Conservation (phyloP, 2,797 vertebrate species). For the Meda fulgida region DNA sequence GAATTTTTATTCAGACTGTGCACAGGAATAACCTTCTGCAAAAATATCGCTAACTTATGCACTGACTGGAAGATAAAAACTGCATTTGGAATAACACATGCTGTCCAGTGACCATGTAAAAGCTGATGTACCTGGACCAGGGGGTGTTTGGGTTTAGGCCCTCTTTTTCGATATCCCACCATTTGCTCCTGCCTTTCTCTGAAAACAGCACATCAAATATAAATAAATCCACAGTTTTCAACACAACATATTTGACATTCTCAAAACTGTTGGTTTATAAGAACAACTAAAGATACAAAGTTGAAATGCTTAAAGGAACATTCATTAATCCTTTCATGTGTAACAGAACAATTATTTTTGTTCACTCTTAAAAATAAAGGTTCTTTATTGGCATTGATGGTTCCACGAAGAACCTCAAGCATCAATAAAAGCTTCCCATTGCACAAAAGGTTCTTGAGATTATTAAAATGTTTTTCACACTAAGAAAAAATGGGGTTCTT, state of each 20-base stretch:
- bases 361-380: not conserved
- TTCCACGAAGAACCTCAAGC: not conserved
- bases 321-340: not conserved
- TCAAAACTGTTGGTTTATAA: not conserved
- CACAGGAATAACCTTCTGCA: slow-evolving; percentile 3
- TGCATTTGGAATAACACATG: not conserved
- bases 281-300: not conserved
- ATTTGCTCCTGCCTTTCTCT: slow-evolving; percentile 96
- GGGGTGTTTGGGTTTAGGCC: slow-evolving; percentile 94
- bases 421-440: not conserved
- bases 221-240: slow-evolving; percentile 28
- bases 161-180: slow-evolving; percentile 95
- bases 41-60: not conserved
- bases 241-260: not conserved
- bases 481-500: not conserved
- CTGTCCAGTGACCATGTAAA: not conserved
- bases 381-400: not conserved
- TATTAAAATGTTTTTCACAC: not conserved
- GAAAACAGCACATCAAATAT: slow-evolving; percentile 61
- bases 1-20: not conserved
- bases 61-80: not conserved
- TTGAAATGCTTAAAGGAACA: not conserved
- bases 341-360: not conserved
- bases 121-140: slow-evolving; percentile 86
- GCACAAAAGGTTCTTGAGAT: not conserved